Conservation (phyloP, 2,113 vertebrate species). For the Eudyptes chrysolophus region DNA sequence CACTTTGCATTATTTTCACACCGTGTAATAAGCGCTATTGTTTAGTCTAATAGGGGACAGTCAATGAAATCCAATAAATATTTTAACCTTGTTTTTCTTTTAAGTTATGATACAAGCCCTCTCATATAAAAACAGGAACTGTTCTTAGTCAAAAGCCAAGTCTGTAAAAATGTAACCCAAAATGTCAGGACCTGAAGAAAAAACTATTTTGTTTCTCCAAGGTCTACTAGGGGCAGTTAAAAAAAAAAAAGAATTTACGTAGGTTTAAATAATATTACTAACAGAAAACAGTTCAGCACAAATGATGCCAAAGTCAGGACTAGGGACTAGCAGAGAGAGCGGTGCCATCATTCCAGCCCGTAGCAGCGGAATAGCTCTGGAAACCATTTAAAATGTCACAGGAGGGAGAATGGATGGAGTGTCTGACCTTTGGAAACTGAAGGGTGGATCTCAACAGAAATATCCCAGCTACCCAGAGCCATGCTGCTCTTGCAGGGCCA, state of each 20-base stretch:
- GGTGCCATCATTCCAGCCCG: background rate
- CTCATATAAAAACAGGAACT: slow-evolving; percentile 32
- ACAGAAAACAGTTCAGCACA: background rate
- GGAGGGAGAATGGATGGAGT: background rate
- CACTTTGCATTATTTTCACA: slow-evolving; percentile 36
- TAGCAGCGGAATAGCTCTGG: background rate
- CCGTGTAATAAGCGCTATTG: slow-evolving; percentile 20
- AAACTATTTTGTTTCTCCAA: background rate
- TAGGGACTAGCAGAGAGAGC: background rate
- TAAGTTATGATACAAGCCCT: background rate
- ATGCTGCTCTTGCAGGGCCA: background rate
- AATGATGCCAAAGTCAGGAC: background rate
- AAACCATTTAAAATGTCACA: slow-evolving; percentile 36
- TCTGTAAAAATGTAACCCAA: background rate
- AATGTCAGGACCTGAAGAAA: background rate
- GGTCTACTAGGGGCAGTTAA: background rate
- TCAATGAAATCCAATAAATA: slow-evolving; percentile 40
- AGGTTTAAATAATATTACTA: background rate
- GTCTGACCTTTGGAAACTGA: slow-evolving; percentile 25
- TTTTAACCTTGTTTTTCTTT: background rate
- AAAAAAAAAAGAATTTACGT: background rate
- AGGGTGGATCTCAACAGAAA: background rate
- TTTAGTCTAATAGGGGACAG: slow-evolving; percentile 45
- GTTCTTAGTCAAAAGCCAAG: background rate
- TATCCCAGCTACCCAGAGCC: background rate